These are phyloP conservation scores for Liolophura sinensis DNA, from an alignment of 1,140 invertebrate species.

Conservation along the genomic window DNA sequence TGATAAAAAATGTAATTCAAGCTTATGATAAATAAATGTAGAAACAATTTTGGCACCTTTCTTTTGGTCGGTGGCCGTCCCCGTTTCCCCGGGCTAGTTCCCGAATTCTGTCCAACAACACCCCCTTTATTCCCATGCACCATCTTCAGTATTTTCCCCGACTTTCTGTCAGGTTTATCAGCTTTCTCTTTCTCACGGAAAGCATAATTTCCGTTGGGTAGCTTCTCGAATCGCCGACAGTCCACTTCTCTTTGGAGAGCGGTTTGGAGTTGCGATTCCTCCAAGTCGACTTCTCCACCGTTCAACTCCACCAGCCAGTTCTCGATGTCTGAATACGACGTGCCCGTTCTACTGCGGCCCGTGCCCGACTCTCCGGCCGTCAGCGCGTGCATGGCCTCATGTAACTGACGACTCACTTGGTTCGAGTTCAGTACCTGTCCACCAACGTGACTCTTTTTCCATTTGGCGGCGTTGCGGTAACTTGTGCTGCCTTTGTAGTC, in stretches of 20 bases:
- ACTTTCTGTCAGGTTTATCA: conserved; percentile 5
- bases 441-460: conserved; percentile 41
- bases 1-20: too few relatives aligned
- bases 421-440: conserved; percentile 48
- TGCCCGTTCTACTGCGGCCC: conserved; percentile 14
- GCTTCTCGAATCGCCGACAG: conserved; percentile 30
- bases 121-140: conserved; percentile 10
- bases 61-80: conserved; percentile 26
- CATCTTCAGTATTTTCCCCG: conserved; percentile 10
- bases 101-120: conserved; percentile 1
- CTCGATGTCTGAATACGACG: conserved; percentile 36
- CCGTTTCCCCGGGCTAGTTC: conserved; percentile 9
- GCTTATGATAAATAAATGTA: too few relatives aligned
- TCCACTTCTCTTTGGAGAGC: conserved; percentile 49
- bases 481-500: conserved; percentile 84
- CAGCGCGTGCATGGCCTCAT: conserved; percentile 42
- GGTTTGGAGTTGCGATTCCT: conserved; percentile 33
- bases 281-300: conserved; percentile 21
- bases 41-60: not conserved
- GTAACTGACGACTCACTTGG: conserved; percentile 35
- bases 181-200: conserved; percentile 12
- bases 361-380: conserved; percentile 1
- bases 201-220: conserved; percentile 34
- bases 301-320: conserved; percentile 26
- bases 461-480: conserved; percentile 75